These are phyloP conservation scores for Aeoliscus strigatus DNA, from an alignment of 2,797 vertebrate genomes.

Conservation along the genomic window DNA sequence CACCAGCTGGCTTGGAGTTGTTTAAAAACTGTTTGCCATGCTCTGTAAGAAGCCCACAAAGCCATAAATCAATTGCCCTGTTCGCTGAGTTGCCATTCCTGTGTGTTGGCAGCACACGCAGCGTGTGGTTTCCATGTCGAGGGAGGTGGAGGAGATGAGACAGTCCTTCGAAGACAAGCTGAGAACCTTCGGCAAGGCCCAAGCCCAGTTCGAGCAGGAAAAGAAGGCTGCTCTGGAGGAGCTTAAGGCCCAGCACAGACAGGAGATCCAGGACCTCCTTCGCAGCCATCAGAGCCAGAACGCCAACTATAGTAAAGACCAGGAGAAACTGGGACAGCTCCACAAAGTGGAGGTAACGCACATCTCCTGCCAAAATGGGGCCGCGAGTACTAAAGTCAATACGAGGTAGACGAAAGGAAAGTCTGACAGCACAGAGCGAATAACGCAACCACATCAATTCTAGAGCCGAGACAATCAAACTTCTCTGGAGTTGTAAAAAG, in stretches of 20 bases:
- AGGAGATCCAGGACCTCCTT: conserved; percentile 90
- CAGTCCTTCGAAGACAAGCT: conserved; percentile 93
- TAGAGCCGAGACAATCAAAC: too few relatives aligned
- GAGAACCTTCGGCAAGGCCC: conserved; percentile 84
- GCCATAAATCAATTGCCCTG: conserved; percentile 20
- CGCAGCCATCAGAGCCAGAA: conserved; percentile 89
- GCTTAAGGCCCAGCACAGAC: conserved; percentile 81
- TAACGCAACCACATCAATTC: too few relatives aligned
- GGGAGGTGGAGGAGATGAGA: conserved; percentile 96
- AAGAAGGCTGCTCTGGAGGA: conserved; percentile 87
- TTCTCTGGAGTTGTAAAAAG: too few relatives aligned
- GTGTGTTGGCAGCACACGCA: conserved; percentile 83
- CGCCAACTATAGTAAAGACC: conserved; percentile 86
- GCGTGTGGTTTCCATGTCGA: conserved; percentile 92
- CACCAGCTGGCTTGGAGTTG: conserved; percentile 18
- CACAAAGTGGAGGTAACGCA: conserved; percentile 75
- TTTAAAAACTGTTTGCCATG: conserved; percentile 17
- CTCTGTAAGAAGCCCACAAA: conserved; percentile 11
- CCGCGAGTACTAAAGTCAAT: too few relatives aligned
- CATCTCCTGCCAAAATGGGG: too few relatives aligned
- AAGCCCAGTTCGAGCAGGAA: conserved; percentile 91
- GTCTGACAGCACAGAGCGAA: too few relatives aligned
- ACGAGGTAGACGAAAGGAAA: too few relatives aligned
- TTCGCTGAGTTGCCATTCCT: conserved; percentile 7
- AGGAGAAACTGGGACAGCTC: conserved; percentile 86